Base-by-base conservation (phyloP, 64 coral and sea anemone genomes). In the Montipora efflorescens region DNA sequence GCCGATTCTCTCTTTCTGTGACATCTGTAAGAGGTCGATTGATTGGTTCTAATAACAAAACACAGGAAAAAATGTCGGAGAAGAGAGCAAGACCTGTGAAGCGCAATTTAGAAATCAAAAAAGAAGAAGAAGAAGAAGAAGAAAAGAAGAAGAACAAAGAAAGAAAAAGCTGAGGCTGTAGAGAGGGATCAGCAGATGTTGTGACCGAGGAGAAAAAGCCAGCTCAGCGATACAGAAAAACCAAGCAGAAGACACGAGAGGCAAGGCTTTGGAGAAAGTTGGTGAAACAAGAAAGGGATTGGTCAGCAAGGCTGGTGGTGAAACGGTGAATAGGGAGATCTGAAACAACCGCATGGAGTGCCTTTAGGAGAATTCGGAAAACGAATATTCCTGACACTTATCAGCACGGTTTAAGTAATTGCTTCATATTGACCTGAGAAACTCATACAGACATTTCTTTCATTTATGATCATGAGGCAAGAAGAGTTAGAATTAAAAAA, bases 191-290 rank as follows among this genome's bases (percentile, higher is more conserved):
- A 84, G 22, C 81, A 84, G 52, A 43, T 25, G 22, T 84, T 58
- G 58, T 45, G 3, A 13, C 61, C 52, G 52, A 48, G 86, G 75
- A 84, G 67, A 18, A 84, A 84, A 84, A 47, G 23, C 58, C 87
- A 76, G 16, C 21, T 15, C n/a, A 77, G 73, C 76, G 49, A 89
- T 59, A 77, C 71, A 78, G 87, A 89, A 78, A 77, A 89, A 72
- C 71, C 51, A 89, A 55, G 87, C 50, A 16, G 87, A 55, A 59
- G 19, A 89, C 19, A 89, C 78, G 44, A 76, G 73, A 45, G 50
- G 50, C 16, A 89, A 77, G 87, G 73, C 87, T 89, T 89, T 89
- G 71, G 73, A 89, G 87, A 89, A 89, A 89, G 48, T 89, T 55
- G 87, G 73, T 58, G 51, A 89, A 77, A 89, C 73, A 77, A 77